Percentiles rank a stretch among this genome's conserved stretches.
These are phyloP conservation scores for Prionace glauca DNA, from an alignment of 2,797 vertebrate species.

Conservation along the genomic window DNA sequence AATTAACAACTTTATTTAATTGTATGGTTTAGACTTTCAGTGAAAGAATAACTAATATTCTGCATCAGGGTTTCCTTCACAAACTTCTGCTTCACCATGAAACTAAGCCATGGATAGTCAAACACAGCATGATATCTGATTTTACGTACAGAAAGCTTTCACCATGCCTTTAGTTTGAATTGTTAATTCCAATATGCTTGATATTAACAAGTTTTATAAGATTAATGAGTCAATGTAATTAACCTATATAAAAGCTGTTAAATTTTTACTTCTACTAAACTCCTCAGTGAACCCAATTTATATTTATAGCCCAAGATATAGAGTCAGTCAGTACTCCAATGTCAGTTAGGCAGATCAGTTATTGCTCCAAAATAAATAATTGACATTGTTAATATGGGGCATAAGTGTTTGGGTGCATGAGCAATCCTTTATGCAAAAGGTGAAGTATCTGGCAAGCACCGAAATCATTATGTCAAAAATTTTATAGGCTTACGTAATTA, in stretches of 20 bases:
- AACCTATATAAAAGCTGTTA: neutral
- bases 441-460: neutral
- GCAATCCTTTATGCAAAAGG: neutral
- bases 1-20: neutral
- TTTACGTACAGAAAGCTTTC: neutral
- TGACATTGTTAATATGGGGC: neutral
- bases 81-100: neutral
- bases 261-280: neutral
- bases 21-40: neutral
- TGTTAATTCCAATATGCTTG: neutral
- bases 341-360: neutral
- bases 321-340: neutral
- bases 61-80: neutral
- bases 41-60: neutral
- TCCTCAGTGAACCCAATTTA: neutral
- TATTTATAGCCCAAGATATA: neutral
- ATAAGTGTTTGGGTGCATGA: neutral
- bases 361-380: neutral
- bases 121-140: neutral
- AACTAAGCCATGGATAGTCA: neutral
- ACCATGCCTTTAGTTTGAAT: neutral
- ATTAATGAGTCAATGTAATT: neutral
- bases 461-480: neutral
- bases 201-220: neutral
- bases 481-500: neutral